Percentiles rank a stretch among this genome's conserved stretches.
phyloP scores from a whole-genome alignment of 2,888 invertebrate genomes.

The Oscheius sp. region DNA sequence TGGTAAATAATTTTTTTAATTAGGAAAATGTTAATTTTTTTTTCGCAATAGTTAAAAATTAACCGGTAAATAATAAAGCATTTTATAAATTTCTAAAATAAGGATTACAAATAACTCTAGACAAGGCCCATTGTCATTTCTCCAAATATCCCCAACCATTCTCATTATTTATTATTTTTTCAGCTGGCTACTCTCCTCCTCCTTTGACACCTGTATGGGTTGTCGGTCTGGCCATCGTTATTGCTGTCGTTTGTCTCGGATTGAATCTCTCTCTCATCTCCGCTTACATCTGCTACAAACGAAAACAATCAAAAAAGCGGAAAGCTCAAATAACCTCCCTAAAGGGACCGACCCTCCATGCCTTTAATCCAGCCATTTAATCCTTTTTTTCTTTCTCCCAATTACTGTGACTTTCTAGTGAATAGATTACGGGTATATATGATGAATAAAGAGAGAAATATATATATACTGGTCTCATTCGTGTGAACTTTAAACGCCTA shows the following conservation, averaged over 20 bases:
- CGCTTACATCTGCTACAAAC: constrained; percentile 61
- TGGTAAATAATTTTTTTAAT: too few species aligned
- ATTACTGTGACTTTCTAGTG: constrained; percentile 10
- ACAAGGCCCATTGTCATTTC: too few species aligned
- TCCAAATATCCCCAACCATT: too few species aligned
- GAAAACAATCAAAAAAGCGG: constrained; percentile 55
- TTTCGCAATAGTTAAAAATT: too few species aligned
- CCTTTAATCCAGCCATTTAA: constrained; percentile 51
- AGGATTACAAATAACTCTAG: too few species aligned
- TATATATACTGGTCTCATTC: too few species aligned
- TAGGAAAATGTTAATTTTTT: too few species aligned
- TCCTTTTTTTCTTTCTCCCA: background rate
- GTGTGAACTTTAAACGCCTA: constrained; percentile 21
- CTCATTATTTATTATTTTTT: background rate
- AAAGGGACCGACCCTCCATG: constrained; percentile 62
- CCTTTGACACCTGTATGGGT: constrained; percentile 59
- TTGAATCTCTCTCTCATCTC: constrained; percentile 55
- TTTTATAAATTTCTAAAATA: too few species aligned
- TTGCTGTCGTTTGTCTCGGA: constrained; percentile 63
- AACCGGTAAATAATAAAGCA: too few species aligned
- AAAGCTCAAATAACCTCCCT: constrained; percentile 57
- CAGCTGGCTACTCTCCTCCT: background rate
- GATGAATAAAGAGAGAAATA: too few species aligned
- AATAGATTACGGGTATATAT: too few species aligned
- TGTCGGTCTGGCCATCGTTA: constrained; percentile 61